Evolutionary conservation across 2,113 vertebrate species (phyloP).

Genomic region (Terrapene triunguis): DNA sequence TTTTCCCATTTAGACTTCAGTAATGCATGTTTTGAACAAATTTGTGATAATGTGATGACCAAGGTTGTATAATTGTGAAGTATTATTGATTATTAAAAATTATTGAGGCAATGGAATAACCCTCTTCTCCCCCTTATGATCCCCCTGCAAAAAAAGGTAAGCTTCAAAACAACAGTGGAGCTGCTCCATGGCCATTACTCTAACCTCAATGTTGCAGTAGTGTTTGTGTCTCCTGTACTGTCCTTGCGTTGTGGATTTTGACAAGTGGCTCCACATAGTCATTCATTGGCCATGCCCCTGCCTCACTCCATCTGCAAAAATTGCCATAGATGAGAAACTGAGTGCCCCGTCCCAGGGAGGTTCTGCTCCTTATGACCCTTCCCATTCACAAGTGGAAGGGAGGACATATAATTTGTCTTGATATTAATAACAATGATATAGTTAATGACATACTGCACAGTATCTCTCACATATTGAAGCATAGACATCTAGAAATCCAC

Average conservation of each 20-base stretch:
- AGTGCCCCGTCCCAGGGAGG: neutral
- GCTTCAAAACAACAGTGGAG: neutral
- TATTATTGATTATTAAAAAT: neutral
- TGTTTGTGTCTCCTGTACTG: neutral
- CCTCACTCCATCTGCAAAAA: neutral
- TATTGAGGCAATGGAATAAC: too few relatives aligned
- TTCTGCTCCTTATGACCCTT: neutral
- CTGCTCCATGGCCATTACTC: neutral
- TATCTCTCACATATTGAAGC: neutral
- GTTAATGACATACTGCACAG: neutral
- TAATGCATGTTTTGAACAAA: neutral
- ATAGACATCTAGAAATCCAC: neutral
- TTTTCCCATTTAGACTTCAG: neutral
- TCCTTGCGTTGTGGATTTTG: neutral
- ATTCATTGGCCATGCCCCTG: neutral
- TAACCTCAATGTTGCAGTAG: neutral
- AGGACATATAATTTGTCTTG: neutral
- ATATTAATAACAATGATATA: neutral
- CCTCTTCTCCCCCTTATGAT: neutral
- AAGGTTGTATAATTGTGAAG: neutral
- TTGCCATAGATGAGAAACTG: neutral
- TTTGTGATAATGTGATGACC: neutral
- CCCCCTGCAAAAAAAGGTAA: neutral
- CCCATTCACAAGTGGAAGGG: neutral
- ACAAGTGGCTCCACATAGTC: neutral